These are phyloP conservation scores for Diplodus sargus DNA, from an alignment of 2,797 vertebrate genomes.

Conservation along the genomic window DNA sequence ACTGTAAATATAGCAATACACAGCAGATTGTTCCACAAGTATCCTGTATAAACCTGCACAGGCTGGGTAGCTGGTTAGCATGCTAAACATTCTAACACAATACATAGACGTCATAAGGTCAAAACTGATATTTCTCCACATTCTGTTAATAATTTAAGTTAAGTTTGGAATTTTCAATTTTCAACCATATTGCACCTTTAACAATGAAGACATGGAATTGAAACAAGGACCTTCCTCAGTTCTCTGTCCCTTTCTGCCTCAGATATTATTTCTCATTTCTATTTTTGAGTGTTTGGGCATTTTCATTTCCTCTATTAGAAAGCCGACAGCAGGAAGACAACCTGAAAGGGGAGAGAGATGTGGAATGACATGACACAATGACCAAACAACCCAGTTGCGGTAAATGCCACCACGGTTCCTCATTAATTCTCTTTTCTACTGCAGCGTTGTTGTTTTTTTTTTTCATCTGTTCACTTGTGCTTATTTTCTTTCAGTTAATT, in stretches of 20 bases:
- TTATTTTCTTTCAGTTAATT: not conserved
- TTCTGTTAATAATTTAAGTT: no score
- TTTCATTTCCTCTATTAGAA: not conserved
- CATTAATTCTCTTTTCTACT: not conserved
- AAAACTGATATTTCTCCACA: no score
- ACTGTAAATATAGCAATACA: not conserved
- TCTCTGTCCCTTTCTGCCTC: not conserved
- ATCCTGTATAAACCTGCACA: not conserved
- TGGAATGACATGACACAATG: not conserved
- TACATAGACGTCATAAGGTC: no score
- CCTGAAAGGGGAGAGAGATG: not conserved
- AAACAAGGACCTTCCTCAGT: not conserved
- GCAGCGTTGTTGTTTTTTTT: constrained; percentile 8
- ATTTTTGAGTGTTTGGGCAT: not conserved
- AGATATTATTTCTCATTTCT: not conserved
- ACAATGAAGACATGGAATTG: not conserved
- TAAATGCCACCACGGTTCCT: not conserved
- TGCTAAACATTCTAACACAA: no score
- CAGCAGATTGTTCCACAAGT: not conserved
- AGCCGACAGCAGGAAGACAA: not conserved
- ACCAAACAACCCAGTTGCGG: not conserved
- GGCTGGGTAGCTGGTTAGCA: no score
- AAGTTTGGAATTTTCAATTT: no score
- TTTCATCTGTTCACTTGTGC: not conserved
- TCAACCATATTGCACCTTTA: no score